Percentiles rank a stretch among this genome's conserved stretches.
Evolutionary conservation across 2,113 vertebrate species (phyloP).

Genomic region (Hippocampus abdominalis): DNA sequence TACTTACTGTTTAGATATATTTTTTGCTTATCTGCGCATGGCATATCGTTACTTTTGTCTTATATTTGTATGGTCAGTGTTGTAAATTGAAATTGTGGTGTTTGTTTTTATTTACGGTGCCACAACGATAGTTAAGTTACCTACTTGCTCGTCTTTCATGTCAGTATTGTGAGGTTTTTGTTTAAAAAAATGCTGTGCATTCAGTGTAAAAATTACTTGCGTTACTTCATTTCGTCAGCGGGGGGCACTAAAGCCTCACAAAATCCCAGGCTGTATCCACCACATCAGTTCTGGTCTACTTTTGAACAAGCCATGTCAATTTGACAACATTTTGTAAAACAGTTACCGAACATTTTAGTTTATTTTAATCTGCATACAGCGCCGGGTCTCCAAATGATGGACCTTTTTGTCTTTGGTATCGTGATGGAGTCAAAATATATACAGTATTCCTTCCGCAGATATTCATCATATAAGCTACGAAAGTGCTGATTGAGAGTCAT

Average conservation of each 20-base stretch:
- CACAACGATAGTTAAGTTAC: constrained; percentile 2
- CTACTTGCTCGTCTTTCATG: constrained; percentile 16
- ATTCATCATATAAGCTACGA: constrained; percentile 16
- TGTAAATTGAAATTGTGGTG: constrained; percentile 24
- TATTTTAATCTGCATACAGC: neutral
- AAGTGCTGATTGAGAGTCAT: constrained; percentile 23
- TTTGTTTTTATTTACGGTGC: constrained; percentile 15
- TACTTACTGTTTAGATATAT: constrained; percentile 45
- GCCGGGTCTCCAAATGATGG: neutral
- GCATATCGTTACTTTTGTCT: constrained; percentile 34
- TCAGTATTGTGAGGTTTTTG: constrained; percentile 51
- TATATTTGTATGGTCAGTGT: constrained; percentile 25
- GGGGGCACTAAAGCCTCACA: constrained; percentile 36
- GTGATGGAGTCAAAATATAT: neutral
- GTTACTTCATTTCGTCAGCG: constrained; percentile 30
- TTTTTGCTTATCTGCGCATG: constrained; percentile 41
- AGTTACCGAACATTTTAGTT: neutral
- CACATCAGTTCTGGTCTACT: neutral
- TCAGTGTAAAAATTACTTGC: constrained; percentile 3
- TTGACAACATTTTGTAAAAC: neutral
- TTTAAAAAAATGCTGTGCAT: constrained; percentile 38
- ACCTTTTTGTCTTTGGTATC: neutral
- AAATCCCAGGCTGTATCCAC: neutral
- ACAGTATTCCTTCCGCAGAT: constrained; percentile 2
- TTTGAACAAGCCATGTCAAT: neutral